Evolutionary conservation across 64 coral and sea anemone genomes (phyloP).

Genomic region (Montipora capricornis): DNA sequence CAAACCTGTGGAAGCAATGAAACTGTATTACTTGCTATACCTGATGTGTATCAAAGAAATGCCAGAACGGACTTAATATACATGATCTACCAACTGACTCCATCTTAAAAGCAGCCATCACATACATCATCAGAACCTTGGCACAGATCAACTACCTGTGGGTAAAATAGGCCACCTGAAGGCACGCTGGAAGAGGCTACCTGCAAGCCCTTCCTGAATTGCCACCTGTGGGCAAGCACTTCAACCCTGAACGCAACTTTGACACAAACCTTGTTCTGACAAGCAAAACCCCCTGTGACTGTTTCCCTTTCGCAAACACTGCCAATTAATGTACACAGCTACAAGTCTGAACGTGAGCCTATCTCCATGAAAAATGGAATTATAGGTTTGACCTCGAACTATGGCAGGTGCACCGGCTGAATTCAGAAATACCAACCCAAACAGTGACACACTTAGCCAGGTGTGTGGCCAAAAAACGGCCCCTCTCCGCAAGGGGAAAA

Average conservation of each 20-base stretch:
- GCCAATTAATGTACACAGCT: slow-evolving; percentile 13
- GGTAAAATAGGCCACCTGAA: too few relatives aligned
- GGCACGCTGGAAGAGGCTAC: neutral
- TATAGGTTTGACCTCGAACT: neutral
- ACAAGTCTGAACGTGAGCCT: neutral
- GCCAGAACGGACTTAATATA: too few relatives aligned
- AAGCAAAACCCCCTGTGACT: neutral
- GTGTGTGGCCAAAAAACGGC: neutral
- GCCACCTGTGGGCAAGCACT: too few relatives aligned
- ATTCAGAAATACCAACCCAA: too few relatives aligned
- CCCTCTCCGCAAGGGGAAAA: neutral
- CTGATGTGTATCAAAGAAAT: too few relatives aligned
- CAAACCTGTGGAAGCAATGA: neutral
- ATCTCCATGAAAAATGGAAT: slow-evolving; percentile 5
- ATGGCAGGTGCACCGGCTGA: too few relatives aligned
- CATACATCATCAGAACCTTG: too few relatives aligned
- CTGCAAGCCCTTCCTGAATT: neutral
- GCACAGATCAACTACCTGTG: neutral
- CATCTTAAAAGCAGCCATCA: too few relatives aligned
- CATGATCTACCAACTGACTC: too few relatives aligned
- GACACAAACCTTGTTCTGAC: slow-evolving; percentile 1
- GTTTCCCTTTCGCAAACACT: neutral
- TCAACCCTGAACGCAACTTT: neutral
- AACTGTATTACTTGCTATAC: too few relatives aligned
- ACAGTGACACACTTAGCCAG: neutral